Evolutionary conservation across 2,888 invertebrate species (phyloP).

Genomic region (Colletes collaris): DNA sequence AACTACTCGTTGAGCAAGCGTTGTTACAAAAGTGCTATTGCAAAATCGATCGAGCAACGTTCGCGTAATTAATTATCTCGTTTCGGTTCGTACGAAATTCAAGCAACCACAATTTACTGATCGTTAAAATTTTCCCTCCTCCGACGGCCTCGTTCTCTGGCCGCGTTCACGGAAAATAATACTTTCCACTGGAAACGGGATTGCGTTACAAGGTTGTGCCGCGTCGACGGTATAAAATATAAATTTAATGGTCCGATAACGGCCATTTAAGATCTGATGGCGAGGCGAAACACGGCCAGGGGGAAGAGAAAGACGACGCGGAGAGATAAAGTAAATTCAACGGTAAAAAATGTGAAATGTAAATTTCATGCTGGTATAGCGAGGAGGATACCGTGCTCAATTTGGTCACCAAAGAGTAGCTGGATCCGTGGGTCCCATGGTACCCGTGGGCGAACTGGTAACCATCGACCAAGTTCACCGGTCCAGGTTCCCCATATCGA

Average conservation of each 20-base stretch:
- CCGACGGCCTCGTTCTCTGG: background rate
- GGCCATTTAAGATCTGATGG: slow-evolving; percentile 17
- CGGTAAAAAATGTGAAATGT: slow-evolving; percentile 30
- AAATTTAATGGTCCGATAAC: slow-evolving; percentile 36
- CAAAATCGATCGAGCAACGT: slow-evolving; percentile 15
- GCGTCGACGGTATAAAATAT: slow-evolving; percentile 8
- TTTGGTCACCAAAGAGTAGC: slow-evolving; percentile 54
- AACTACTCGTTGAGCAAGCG: background rate
- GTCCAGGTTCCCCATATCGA: slow-evolving; percentile 30
- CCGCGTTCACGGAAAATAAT: background rate
- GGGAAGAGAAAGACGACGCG: no score
- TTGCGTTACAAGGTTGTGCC: slow-evolving; percentile 7
- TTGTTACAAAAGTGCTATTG: slow-evolving; percentile 12
- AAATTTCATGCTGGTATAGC: slow-evolving; percentile 36
- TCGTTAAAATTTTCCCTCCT: background rate
- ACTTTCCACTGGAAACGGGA: background rate
- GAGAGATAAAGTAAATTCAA: slow-evolving; percentile 18
- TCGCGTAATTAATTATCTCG: slow-evolving; percentile 24
- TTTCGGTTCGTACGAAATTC: slow-evolving; percentile 14
- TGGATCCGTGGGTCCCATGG: background rate
- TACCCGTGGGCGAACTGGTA: slow-evolving; percentile 65
- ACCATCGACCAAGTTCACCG: slow-evolving; percentile 44
- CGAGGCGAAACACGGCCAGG: background rate
- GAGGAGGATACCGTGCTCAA: slow-evolving; percentile 39
- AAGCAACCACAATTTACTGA: background rate